Base-by-base conservation (phyloP, 2,113 vertebrate species). In the Odontophorus gujanensis region DNA sequence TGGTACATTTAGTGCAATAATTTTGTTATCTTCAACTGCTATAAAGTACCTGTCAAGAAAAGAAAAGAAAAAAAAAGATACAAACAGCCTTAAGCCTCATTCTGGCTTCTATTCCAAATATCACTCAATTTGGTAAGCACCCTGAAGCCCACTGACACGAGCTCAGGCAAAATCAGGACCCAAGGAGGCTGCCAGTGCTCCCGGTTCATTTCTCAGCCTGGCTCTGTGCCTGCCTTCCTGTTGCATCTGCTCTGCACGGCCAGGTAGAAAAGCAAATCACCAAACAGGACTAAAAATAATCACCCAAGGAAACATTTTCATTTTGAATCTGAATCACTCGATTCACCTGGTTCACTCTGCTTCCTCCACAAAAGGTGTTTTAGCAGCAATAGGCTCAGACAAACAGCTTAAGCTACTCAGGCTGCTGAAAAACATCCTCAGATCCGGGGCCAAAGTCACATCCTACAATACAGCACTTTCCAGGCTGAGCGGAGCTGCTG, bases 1-100 rank as follows among this genome's bases (percentile, higher is more conserved):
- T 66, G 96, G 89, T 81, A 98, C 93, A 84, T 91, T 98, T 88
- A 99, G 93, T 10, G 98, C 98, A 8, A 95, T 87, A 67, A 99
- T 98, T 95, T 97, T 98, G 84, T 98, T 96, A 94, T 98, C 96
- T 91, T 98, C 95, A 59, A 99, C 97, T 89, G 99, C 98, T 87
- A 99, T 97, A 80, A 98, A 98, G 93, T 99, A 99, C 73, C 99
- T 99, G 96, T 69, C 34, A 91, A 94, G 80, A 93, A 73, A 91
- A 94, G 80, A 93, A 73, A 81, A 24, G 77, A 82, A 73, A 14
- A 36, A 14, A 36, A 43, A 65, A 67, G 8, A 80, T 7, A 1
- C 58, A 69, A 68, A 77, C 15, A 11, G 10, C n/a, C 3, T 50
- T 42, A 74, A 87, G 85, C 13, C 40, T 91, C 28, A 57, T 40